Evolutionary conservation across 2,797 vertebrate species (phyloP).

Genomic region (Etheostoma perlongum): DNA sequence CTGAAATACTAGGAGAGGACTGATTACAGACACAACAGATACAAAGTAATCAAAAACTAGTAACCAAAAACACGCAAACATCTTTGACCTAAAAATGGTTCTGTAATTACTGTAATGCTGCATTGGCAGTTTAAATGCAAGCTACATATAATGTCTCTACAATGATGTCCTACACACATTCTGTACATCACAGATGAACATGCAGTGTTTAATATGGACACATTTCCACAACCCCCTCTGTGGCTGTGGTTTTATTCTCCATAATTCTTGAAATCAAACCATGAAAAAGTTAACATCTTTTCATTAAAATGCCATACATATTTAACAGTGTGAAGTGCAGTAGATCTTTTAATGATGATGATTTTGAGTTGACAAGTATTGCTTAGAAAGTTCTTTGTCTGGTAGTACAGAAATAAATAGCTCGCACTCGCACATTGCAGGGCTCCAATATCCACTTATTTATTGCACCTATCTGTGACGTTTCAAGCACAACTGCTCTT

Average conservation of each 20-base stretch:
- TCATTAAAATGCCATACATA: conserved; percentile 5
- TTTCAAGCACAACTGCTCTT: no score
- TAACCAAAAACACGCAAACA: conserved; percentile 38
- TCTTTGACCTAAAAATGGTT: conserved; percentile 42
- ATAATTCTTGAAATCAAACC: conserved; percentile 20
- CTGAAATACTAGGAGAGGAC: conserved; percentile 11
- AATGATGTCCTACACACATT: conserved; percentile 37
- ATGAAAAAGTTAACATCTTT: conserved; percentile 18
- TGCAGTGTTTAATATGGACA: conserved; percentile 31
- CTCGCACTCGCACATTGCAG: no score
- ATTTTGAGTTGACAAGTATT: conserved; percentile 12
- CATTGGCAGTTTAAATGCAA: conserved; percentile 36
- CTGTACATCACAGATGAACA: conserved; percentile 71
- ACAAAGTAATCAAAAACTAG: conserved; percentile 41
- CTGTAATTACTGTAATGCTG: conserved; percentile 37
- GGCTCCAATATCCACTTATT: no score
- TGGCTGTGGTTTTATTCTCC: conserved; percentile 23
- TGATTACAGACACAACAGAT: conserved; percentile 29
- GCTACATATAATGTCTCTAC: conserved; percentile 32
- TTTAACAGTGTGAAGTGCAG: background rate
- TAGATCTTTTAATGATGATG: background rate
- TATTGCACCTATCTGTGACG: no score
- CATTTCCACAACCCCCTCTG: conserved; percentile 19
- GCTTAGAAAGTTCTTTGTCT: conserved; percentile 31
- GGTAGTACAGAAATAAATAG: background rate